A percentile compares a stretch with the other conserved stretches of the same genome.
These are phyloP conservation scores for Rhabdomys dilectus DNA, from an alignment of 2,113 vertebrate species.

Conservation along the genomic window DNA sequence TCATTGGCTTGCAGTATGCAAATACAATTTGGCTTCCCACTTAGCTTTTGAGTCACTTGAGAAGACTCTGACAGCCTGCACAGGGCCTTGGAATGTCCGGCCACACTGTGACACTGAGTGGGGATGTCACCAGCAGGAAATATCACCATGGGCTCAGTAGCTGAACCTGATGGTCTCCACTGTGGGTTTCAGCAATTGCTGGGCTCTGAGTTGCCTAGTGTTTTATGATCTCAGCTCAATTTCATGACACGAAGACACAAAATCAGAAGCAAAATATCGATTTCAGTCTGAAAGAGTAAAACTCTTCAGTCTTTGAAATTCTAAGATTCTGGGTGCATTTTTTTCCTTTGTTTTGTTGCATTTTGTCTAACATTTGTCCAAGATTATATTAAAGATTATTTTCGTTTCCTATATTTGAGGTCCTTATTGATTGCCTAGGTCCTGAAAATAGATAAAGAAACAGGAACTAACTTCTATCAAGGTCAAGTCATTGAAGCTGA, in stretches of 20 bases:
- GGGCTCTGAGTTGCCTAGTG: not conserved
- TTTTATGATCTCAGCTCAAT: not conserved
- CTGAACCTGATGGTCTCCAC: not conserved
- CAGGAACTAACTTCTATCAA: not conserved
- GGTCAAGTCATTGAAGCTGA: not conserved
- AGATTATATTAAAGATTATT: not conserved
- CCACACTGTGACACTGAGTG: not conserved
- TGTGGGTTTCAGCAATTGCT: not conserved
- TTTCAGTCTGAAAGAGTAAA: not conserved
- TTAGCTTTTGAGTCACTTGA: not conserved
- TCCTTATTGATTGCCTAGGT: not conserved
- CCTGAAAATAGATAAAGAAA: not conserved
- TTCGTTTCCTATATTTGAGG: not conserved
- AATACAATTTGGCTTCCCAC: constrained; percentile 3
- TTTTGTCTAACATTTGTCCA: constrained; percentile 30
- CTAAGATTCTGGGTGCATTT: not conserved
- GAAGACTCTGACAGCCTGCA: not conserved
- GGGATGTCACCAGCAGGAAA: not conserved
- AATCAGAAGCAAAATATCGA: not conserved
- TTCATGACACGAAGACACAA: not conserved
- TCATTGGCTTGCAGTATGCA: not conserved
- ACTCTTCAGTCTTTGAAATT: constrained; percentile 12
- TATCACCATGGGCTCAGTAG: not conserved
- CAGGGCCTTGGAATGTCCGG: not conserved
- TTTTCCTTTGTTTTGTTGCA: not conserved